These are phyloP conservation scores for Drosophila siamana DNA, from an alignment of 2,888 invertebrate species.

Conservation along the genomic window DNA sequence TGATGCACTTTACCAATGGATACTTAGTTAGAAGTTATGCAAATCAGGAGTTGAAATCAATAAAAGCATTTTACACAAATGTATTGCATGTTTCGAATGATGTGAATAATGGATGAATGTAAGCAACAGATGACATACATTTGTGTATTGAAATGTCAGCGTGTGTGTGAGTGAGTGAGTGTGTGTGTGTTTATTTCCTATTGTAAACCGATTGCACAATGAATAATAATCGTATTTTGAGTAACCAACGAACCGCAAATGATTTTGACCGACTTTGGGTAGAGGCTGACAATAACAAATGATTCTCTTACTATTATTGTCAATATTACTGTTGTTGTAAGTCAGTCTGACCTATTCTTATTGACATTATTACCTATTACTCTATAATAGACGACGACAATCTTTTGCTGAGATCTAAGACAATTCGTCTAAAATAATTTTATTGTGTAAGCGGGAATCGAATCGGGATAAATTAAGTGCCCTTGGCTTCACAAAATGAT, in stretches of 20 bases:
- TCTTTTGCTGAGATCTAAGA: no score
- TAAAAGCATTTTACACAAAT: constrained; percentile 46
- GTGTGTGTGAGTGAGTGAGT: background rate
- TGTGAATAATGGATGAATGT: constrained; percentile 27
- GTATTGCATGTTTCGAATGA: constrained; percentile 26
- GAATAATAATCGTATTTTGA: background rate
- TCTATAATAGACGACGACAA: no score
- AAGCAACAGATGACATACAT: constrained; percentile 2
- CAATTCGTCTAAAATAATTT: background rate
- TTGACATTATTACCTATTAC: background rate
- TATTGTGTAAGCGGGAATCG: background rate
- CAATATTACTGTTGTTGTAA: background rate
- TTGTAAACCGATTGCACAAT: background rate
- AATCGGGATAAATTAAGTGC: background rate
- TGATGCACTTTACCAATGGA: constrained; percentile 5
- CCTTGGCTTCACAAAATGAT: background rate
- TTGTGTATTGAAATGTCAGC: background rate
- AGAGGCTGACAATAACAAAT: background rate
- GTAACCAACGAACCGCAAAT: background rate
- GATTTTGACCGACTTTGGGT: background rate
- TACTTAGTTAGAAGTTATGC: constrained; percentile 8
- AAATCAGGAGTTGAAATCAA: constrained; percentile 43
- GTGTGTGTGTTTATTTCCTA: constrained; percentile 5
- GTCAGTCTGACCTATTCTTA: background rate
- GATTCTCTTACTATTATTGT: background rate